Conservation (phyloP, 2,888 invertebrate genomes). For the Tuta absoluta region DNA sequence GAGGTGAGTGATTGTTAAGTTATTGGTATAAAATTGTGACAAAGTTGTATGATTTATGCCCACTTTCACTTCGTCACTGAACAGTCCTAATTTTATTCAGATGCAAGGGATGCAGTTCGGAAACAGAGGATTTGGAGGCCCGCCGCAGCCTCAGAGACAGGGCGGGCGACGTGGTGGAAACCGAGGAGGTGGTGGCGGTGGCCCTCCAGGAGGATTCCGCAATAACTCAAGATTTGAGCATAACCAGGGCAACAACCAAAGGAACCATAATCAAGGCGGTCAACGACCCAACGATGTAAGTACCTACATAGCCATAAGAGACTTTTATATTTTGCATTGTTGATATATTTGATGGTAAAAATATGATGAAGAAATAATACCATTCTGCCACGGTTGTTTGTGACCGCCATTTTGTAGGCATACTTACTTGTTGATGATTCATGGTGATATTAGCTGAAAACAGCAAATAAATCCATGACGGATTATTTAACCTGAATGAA, state of each 20-base stretch:
- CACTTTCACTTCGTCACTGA: slow-evolving; percentile 10
- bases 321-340: not conserved
- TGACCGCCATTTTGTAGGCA: slow-evolving; percentile 43
- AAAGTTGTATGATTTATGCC: not conserved
- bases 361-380: not conserved
- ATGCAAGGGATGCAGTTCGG: slow-evolving; percentile 73
- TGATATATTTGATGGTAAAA: too few species aligned
- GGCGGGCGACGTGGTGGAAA: slow-evolving; percentile 68
- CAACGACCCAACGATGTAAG: slow-evolving; percentile 71
- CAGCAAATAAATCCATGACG: not conserved
- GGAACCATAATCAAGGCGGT: slow-evolving; percentile 67
- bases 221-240: slow-evolving; percentile 70
- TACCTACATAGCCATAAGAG: slow-evolving; percentile 14
- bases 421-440: not conserved
- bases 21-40: not conserved
- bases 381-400: slow-evolving; percentile 22
- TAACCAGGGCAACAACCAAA: slow-evolving; percentile 44
- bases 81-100: slow-evolving; percentile 51
- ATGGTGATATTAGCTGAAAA: not conserved
- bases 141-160: slow-evolving; percentile 74
- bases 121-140: slow-evolving; percentile 75
- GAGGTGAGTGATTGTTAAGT: not conserved
- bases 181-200: slow-evolving; percentile 60
- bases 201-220: slow-evolving; percentile 52
- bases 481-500: too few species aligned